These are phyloP conservation scores for Spinus pinus DNA, from an alignment of 2,797 vertebrate species.

Conservation along the genomic window DNA sequence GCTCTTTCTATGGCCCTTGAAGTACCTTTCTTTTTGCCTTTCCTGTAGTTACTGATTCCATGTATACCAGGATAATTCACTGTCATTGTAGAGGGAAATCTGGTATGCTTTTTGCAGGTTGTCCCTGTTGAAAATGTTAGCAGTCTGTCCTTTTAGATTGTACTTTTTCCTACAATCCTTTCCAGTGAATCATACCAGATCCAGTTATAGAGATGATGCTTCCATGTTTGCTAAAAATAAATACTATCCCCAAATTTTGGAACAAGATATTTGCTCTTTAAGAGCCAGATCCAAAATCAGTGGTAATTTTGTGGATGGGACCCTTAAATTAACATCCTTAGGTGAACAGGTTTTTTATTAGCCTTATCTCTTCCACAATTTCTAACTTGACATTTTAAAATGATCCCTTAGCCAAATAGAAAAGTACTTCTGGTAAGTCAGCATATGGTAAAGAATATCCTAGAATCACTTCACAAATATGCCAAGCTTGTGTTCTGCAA, in stretches of 20 bases:
- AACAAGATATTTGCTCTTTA: constrained; percentile 4
- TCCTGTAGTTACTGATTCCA: not conserved
- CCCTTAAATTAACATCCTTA: constrained; percentile 34
- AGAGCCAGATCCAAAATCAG: not conserved
- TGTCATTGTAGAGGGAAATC: not conserved
- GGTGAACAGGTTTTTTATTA: constrained; percentile 23
- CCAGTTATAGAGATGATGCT: constrained; percentile 43
- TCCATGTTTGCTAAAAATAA: constrained; percentile 62
- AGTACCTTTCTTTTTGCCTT: not conserved
- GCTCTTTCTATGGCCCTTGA: not conserved
- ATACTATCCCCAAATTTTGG: constrained; percentile 24
- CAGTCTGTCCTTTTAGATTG: constrained; percentile 34
- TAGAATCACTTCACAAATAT: constrained; percentile 65
- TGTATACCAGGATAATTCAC: not conserved
- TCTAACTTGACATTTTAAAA: constrained; percentile 59
- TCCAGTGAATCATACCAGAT: constrained; percentile 46
- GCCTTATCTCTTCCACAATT: constrained; percentile 23
- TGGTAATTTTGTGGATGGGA: not conserved
- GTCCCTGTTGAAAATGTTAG: constrained; percentile 20
- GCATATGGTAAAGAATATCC: constrained; percentile 66
- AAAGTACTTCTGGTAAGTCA: constrained; percentile 59
- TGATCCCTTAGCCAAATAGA: constrained; percentile 58
- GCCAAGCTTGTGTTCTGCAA: constrained; percentile 61
- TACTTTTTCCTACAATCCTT: constrained; percentile 34
- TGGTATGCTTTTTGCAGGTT: constrained; percentile 32